Base-by-base conservation (phyloP, 2,888 invertebrate genomes). In the Cinara cedri region DNA sequence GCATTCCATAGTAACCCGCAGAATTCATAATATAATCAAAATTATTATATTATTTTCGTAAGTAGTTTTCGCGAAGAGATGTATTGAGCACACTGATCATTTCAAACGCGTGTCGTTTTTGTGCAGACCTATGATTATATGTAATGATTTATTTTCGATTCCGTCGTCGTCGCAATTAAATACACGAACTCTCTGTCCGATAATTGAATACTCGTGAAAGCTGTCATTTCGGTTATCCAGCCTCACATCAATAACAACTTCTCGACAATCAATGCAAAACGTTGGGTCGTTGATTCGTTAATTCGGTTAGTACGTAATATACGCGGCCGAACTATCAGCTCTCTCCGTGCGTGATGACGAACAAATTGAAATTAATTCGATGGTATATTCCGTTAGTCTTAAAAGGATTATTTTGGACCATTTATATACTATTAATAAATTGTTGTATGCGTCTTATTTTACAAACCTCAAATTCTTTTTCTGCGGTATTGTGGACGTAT, bases 291-390 rank as follows among this genome's bases (percentile, higher is more conserved):
- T 34, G 42, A 71, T 57, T 44, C 21, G 71, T 55, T 71, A 71
- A 71, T 24, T 55, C 44, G 24, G 55, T 71, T 24, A n/a, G 71
- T 71, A 16, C 71, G 71, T 11, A 21, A 55, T 21, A 44, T 54
- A 54, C 34, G 34, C 6, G n/a, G 42, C 16, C 42, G 71, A 6
- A 34, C n/a, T 42, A 14, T 71, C 42, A 11, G 55, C 6, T 6
- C 34, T 34, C 3, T 34, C 34, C 34, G 34, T 3, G 34, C n/a
- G 42, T 71, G 42, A 42, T 42, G 19, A 51, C 26, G 26, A 54
- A 16, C 42, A 21, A 55, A 44, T 71, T 55, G 44, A 55, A 71
- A 71, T 55, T 55, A 71, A 55, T 71, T 42, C 16, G 71, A 71
- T 14, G 55, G 24, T 16, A 55, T n/a, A n/a, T 71, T 71, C 21